A percentile compares a stretch with the other conserved stretches of the same genome.
Evolutionary conservation across 92 coral and sea anemone genomes (phyloP).

Genomic region (Epizoanthus illoricatus): DNA sequence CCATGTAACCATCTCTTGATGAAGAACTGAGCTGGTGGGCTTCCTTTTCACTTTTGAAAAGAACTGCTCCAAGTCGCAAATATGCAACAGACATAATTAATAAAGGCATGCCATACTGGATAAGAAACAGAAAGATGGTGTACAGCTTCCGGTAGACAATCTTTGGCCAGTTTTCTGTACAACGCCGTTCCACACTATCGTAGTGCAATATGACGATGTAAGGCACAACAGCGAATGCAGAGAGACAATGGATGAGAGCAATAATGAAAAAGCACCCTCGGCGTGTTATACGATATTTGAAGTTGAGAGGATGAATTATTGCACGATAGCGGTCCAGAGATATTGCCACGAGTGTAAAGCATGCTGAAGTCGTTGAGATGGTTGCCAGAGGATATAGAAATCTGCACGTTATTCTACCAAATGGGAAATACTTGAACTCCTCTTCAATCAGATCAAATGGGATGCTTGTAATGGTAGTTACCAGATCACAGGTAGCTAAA

Average conservation of each 20-base stretch:
- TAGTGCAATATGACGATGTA: slow-evolving; percentile 52
- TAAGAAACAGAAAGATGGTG: slow-evolving; percentile 74
- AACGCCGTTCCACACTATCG: slow-evolving; percentile 37
- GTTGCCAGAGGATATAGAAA: slow-evolving; percentile 89
- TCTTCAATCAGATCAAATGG: slow-evolving; percentile 75
- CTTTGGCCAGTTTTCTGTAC: slow-evolving; percentile 79
- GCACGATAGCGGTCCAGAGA: slow-evolving; percentile 89
- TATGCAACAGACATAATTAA: slow-evolving; percentile 71
- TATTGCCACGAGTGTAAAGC: slow-evolving; percentile 82
- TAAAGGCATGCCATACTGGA: slow-evolving; percentile 86
- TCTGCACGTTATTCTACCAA: slow-evolving; percentile 76
- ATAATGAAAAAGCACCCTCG: slow-evolving; percentile 65
- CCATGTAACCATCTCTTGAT: neutral
- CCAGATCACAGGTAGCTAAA: slow-evolving; percentile 88
- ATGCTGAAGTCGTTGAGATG: slow-evolving; percentile 79
- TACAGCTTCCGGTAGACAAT: slow-evolving; percentile 57
- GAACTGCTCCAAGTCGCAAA: slow-evolving; percentile 58
- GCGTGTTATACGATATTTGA: slow-evolving; percentile 73
- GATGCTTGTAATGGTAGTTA: slow-evolving; percentile 83
- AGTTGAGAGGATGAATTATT: slow-evolving; percentile 77
- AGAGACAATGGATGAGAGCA: slow-evolving; percentile 51
- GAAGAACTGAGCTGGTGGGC: slow-evolving; percentile 39
- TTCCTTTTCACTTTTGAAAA: slow-evolving; percentile 58
- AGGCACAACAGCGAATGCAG: slow-evolving; percentile 67
- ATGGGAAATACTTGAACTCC: slow-evolving; percentile 78